phyloP scores from a whole-genome alignment of 2,888 invertebrate genomes.

The Miltochrista miniata region DNA sequence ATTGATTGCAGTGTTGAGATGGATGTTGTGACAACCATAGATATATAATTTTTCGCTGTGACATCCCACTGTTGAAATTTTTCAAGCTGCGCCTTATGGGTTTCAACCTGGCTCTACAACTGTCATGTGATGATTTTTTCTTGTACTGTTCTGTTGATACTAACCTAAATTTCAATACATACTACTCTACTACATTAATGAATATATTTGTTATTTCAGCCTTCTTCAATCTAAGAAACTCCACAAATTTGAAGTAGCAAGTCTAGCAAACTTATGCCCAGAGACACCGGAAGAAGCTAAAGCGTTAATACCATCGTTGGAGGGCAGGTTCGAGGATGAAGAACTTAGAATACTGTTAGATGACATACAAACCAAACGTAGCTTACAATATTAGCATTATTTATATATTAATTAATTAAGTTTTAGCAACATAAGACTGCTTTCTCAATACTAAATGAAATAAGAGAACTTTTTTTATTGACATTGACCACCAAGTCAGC shows the following conservation, averaged over 20 bases:
- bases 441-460: neutral
- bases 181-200: too few species aligned
- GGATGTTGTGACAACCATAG: too few species aligned
- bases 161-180: too few species aligned
- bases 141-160: too few species aligned
- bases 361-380: constrained; percentile 98
- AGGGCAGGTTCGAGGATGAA: constrained; percentile 98
- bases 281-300: constrained; percentile 99
- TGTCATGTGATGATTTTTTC: too few species aligned
- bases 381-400: constrained; percentile 97
- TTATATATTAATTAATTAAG: neutral
- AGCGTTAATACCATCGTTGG: constrained; percentile 97
- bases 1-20: too few species aligned
- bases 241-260: constrained; percentile 99
- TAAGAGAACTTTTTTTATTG: too few species aligned
- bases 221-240: constrained; percentile 96
- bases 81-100: too few species aligned
- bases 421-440: neutral
- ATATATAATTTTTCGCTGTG: too few species aligned
- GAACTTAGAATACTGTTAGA: constrained; percentile 98
- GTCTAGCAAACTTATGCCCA: constrained; percentile 98
- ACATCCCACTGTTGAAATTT: too few species aligned
- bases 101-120: too few species aligned
- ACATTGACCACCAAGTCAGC: too few species aligned
- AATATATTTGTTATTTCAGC: constrained; percentile 77